Evolutionary conservation across 2,113 vertebrate species (phyloP), one percentile per base, ranked within the genome.

Genomic region (Zingel zingel): DNA sequence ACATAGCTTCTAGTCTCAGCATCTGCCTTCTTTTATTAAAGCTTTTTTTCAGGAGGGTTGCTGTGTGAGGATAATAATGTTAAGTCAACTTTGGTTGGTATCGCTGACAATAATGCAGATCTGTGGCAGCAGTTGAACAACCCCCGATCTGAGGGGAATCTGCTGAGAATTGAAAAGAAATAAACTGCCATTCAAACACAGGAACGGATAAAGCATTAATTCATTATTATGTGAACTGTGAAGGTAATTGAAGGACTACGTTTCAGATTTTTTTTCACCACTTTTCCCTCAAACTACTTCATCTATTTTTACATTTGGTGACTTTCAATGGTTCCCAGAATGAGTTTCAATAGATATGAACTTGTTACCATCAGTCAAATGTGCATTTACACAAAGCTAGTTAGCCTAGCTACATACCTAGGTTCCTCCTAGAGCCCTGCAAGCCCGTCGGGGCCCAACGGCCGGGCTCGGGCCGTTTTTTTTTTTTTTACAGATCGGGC

Each of bases 1-100:
- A 58, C 83, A 70, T 11, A 0, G 36, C 27, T 58, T 79, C 74
- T 54, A 6, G 77, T 86, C 83, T 76, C 81, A 62, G 81, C 70
- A 53, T 66, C 58, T 58, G 69, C 77, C 19, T 56, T 78, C 61
- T 65, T 84, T 77, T 63, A 73, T 69, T 76, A 67, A 74, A 77
- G 48, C 43, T 23, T 70, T 79, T 79, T 67, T 76, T 81, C 64
- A 72, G 65, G 18, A 58, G 74, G 56, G 69, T 10, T 33, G 48
- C 61, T 57, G 63, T 15, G 62, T 25, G 39, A 50, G 70, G 56
- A 84, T 75, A 64, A 67, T 68, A 72, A 75, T 48, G 63, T 77
- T 56, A 53, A 80, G 69, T 74, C 61, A 77, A 70, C 45, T 53
- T 65, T 5, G 18, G 57, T 59, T 43, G 78, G 39, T 54, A 68